Percentiles rank a stretch among this genome's conserved stretches.
Evolutionary conservation across 2,113 vertebrate genomes (phyloP).

Genomic region (Eublepharis macularius): DNA sequence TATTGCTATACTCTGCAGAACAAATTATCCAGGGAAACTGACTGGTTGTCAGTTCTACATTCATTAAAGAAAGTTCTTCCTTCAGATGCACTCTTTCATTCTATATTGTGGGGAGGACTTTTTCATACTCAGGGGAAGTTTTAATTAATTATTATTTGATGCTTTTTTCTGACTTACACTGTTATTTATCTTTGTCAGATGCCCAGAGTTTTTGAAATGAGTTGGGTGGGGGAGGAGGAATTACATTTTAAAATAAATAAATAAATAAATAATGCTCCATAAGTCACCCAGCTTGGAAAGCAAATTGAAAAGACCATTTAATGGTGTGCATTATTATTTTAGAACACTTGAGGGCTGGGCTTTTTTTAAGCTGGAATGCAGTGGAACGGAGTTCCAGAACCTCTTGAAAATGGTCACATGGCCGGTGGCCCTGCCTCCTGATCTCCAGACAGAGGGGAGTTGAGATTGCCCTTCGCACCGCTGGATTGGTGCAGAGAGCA

Average conservation of each 20-base stretch:
- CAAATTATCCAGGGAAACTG: neutral
- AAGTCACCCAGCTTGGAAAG: neutral
- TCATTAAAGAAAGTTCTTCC: neutral
- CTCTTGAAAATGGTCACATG: too few relatives aligned
- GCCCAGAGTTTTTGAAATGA: neutral
- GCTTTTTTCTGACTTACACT: neutral
- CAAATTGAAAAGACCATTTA: neutral
- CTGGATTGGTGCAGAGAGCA: too few relatives aligned
- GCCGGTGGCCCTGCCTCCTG: too few relatives aligned
- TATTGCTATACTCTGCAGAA: neutral
- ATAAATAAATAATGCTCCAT: neutral
- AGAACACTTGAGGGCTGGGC: too few relatives aligned
- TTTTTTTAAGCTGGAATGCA: too few relatives aligned
- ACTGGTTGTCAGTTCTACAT: neutral
- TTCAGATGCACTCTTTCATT: too few relatives aligned
- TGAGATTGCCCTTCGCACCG: too few relatives aligned
- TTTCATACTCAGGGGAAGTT: neutral
- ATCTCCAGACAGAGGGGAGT: too few relatives aligned
- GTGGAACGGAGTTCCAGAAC: too few relatives aligned
- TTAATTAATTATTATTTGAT: neutral
- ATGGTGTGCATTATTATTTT: neutral
- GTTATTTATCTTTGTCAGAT: neutral
- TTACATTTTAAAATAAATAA: neutral
- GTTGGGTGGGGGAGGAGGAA: neutral
- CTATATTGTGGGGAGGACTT: neutral